Evolutionary conservation across 1,140 invertebrate genomes (phyloP), one percentile per base, ranked within the genome.

Genomic region (Bombus polaris): DNA sequence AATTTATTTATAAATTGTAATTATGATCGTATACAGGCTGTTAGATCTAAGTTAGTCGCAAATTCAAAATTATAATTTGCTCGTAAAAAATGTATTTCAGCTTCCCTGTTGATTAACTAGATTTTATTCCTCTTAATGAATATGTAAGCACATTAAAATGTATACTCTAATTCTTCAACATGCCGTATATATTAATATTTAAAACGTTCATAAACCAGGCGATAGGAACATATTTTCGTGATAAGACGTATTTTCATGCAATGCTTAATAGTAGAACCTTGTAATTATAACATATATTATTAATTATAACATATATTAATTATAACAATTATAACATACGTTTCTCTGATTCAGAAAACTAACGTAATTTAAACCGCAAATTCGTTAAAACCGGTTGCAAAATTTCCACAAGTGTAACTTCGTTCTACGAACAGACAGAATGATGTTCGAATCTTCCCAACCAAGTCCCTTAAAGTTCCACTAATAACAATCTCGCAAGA

Each of bases 401-500:
- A 32, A 53, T 62, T 78, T n/a, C 39, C 1, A 81, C 53, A n/a
- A 18, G n/a, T 72, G 13, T 3, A 53, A 28, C 12, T 25, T 25
- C 32, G 35, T 8, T 35, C 22, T 8, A 1, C 22, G 4, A 22
- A 70, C 47, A 22, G 47, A 53, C 18, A 6, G 18, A 22, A 13
- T 28, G 42, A 25, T 13, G 39, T 25, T 42, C 22, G 75, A 72
- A 35, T 53, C 22, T 62, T 15, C 37, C 4, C 22, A 13, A 5
- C 6, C 32, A 59, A 75, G 76, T 18, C 25, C 32, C 18, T 32
- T 8, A 72, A 80, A 85, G 68, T 79, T 84, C 42, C 25, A 37
- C 47, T 78, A 71, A 71, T 84, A 84, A 70, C 66, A 71, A 53
- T 65, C 47, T 71, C 82, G n/a, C 22, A 47, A 37, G 66, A 78